Evolutionary conservation across 2,113 vertebrate genomes (phyloP).

Genomic region (Epinephelus lanceolatus): DNA sequence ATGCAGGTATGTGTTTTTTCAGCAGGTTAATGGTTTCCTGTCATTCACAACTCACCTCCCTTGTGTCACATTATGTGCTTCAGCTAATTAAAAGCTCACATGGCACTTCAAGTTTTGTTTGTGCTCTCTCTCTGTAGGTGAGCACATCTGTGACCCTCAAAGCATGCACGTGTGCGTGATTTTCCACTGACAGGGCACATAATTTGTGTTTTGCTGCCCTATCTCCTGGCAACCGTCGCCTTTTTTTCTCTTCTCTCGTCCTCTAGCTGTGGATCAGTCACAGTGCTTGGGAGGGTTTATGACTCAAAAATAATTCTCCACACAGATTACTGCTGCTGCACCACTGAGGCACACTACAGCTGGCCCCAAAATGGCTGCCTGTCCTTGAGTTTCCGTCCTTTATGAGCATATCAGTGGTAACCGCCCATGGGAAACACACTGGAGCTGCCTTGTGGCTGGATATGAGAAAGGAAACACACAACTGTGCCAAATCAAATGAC

Average conservation of each 20-base stretch:
- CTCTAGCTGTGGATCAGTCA: constrained; percentile 37
- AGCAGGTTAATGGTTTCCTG: constrained; percentile 63
- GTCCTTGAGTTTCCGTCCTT: constrained; percentile 65
- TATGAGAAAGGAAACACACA: neutral
- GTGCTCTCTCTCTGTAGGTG: constrained; percentile 32
- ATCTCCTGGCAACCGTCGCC: constrained; percentile 60
- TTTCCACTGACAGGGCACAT: constrained; percentile 60
- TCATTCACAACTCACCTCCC: constrained; percentile 61
- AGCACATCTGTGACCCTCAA: constrained; percentile 43
- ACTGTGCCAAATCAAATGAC: neutral
- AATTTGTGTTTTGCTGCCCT: constrained; percentile 24
- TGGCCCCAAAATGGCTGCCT: constrained; percentile 63
- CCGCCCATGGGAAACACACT: neutral
- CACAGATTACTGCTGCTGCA: constrained; percentile 40
- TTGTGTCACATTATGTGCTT: constrained; percentile 38
- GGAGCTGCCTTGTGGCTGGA: constrained; percentile 4
- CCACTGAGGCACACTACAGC: neutral
- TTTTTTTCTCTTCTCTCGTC: constrained; percentile 34
- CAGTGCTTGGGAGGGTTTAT: constrained; percentile 33
- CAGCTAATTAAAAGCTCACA: constrained; percentile 65
- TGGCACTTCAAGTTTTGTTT: constrained; percentile 44
- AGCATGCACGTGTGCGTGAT: constrained; percentile 18
- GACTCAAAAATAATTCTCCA: constrained; percentile 49
- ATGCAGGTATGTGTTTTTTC: constrained; percentile 39
- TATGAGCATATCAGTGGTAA: constrained; percentile 14